phyloP scores from a whole-genome alignment of 1,140 invertebrate genomes.

The Drosophila nannoptera region DNA sequence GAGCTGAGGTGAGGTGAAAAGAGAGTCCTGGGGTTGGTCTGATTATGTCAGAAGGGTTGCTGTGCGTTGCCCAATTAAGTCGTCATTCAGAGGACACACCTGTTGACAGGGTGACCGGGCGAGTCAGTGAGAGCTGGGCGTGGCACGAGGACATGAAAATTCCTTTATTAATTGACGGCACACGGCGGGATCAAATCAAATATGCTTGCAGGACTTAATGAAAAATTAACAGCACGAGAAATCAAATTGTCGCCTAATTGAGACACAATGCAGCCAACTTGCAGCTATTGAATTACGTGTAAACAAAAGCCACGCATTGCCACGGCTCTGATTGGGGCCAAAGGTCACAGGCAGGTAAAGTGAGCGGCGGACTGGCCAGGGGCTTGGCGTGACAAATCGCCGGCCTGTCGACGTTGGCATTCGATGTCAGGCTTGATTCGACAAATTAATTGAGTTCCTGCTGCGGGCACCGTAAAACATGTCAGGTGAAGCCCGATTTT shows the following conservation, averaged over 20 bases:
- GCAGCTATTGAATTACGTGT: conserved; percentile 65
- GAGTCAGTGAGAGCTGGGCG: conserved; percentile 34
- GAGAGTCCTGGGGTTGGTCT: conserved; percentile 19
- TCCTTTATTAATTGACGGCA: conserved; percentile 71
- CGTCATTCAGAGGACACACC: conserved; percentile 34
- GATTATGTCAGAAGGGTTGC: conserved; percentile 22
- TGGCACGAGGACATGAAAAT: conserved; percentile 39
- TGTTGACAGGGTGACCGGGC: conserved; percentile 49
- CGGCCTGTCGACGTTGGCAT: conserved; percentile 59
- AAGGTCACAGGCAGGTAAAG: conserved; percentile 16
- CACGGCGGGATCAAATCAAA: conserved; percentile 49
- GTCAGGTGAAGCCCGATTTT: conserved; percentile 6
- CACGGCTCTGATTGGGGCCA: conserved; percentile 31
- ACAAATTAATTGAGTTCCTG: conserved; percentile 69
- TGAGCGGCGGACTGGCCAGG: conserved; percentile 1
- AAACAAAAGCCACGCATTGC: conserved; percentile 60
- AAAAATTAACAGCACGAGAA: conserved; percentile 74
- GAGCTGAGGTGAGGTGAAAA: not conserved
- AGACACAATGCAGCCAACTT: conserved; percentile 57
- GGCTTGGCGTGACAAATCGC: conserved; percentile 65
- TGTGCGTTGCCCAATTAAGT: conserved; percentile 1
- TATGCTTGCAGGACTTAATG: conserved; percentile 62
- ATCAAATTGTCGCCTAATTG: conserved; percentile 75
- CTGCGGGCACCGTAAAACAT: conserved; percentile 2
- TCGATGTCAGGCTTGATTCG: conserved; percentile 66